Conservation (phyloP, 2,797 vertebrate genomes). For the Amniataba percoides region DNA sequence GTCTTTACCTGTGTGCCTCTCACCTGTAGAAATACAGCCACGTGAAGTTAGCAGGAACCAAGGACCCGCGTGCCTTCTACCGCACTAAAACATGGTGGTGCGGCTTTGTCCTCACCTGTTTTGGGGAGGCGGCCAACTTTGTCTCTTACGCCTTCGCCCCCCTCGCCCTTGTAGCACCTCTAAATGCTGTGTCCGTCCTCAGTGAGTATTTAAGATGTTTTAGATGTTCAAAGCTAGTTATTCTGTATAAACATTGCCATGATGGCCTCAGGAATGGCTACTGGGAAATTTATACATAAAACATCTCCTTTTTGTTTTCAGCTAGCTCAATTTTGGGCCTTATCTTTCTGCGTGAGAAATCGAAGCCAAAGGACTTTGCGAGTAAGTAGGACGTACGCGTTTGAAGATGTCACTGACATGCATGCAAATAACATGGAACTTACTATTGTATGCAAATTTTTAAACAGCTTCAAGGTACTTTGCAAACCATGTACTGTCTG, state of each 20-base stretch:
- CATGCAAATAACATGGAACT: slow-evolving; percentile 32
- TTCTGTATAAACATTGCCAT: neutral
- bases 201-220: slow-evolving; percentile 80
- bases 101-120: slow-evolving; percentile 88
- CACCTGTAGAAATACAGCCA: slow-evolving; percentile 93
- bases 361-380: slow-evolving; percentile 92
- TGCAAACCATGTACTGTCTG: neutral
- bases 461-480: neutral
- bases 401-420: neutral
- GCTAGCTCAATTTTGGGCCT: slow-evolving; percentile 96
- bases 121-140: slow-evolving; percentile 93
- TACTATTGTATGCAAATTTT: slow-evolving; percentile 45
- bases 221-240: too few relatives aligned
- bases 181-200: slow-evolving; percentile 92
- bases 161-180: slow-evolving; percentile 91
- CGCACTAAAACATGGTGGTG: slow-evolving; percentile 96
- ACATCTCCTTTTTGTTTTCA: slow-evolving; percentile 68
- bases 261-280: neutral
- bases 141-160: slow-evolving; percentile 95
- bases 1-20: slow-evolving; percentile 20
- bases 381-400: slow-evolving; percentile 86
- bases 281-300: neutral
- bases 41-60: slow-evolving; percentile 89
- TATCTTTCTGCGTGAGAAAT: slow-evolving; percentile 96
- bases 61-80: slow-evolving; percentile 93